These are phyloP conservation scores for Saiga tatarica DNA, from an alignment of 2,113 vertebrate genomes.

Conservation along the genomic window DNA sequence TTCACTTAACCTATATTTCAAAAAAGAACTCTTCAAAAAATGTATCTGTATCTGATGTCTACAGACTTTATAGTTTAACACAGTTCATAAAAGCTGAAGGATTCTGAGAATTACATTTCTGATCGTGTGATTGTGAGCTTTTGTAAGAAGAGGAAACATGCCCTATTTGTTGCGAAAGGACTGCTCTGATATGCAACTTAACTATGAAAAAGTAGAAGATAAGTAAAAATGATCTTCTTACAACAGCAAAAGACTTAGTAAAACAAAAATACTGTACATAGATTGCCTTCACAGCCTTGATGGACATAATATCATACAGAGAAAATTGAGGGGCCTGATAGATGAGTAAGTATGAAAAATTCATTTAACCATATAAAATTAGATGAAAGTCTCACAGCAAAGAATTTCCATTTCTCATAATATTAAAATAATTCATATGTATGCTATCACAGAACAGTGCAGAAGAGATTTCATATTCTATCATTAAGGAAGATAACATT, in stretches of 20 bases:
- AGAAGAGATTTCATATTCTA: neutral
- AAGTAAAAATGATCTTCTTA: neutral
- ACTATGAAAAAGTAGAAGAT: neutral
- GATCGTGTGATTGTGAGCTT: neutral
- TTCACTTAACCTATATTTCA: neutral
- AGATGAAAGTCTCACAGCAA: neutral
- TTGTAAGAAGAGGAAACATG: neutral
- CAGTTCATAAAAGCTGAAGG: neutral
- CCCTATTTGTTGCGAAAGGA: neutral
- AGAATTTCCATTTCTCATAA: neutral
- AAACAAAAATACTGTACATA: neutral
- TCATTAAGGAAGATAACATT: constrained; percentile 1
- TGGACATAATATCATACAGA: neutral
- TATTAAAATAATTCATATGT: neutral
- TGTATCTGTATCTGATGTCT: neutral
- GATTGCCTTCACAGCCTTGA: neutral
- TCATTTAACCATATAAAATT: neutral
- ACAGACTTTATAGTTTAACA: neutral
- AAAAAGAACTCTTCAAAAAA: neutral
- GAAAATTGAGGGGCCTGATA: neutral
- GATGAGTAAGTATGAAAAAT: neutral
- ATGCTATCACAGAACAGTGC: neutral
- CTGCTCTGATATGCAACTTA: neutral
- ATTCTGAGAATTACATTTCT: neutral
- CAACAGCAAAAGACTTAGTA: neutral